Evolutionary conservation across 37 sponge, comb jelly and placozoan genomes (phyloP), one percentile per base, ranked within the genome.

Genomic region (Spongia lamella): DNA sequence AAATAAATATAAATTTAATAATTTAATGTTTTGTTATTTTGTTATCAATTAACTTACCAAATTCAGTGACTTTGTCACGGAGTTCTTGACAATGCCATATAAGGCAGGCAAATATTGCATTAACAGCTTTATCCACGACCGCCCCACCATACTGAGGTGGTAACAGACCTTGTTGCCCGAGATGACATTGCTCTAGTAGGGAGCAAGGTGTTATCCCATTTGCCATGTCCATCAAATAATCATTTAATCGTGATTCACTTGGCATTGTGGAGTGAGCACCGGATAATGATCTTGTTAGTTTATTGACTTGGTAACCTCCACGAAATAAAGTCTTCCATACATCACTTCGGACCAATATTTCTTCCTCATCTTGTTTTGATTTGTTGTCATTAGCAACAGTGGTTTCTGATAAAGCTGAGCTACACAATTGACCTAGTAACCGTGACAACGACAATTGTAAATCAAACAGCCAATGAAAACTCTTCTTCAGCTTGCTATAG

Each of bases 61-160:
- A 70, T 17, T 54, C 53, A 24, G 57, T n/a, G 20, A 92, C 78
- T 71, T 93, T 84, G 40, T 92, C 91, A 37, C 92, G 38, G 65
- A 93, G 35, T 7, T 87, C 85, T 64, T 90, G 94, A 1, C 84
- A 82, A 86, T 96, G 93, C 94, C 97, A 96, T 7, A 93, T 68
- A 56, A 96, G 83, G 16, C 94, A 88, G 19, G 93, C 97, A 87
- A 96, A 96, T 16, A 84, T 79, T 20, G 97, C 87, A 61, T 66
- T 70, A 9, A 96, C 85, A 1, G 97, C 93, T 37, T 66, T 54
- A 61, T 96, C 89, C 30, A 93, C 89, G 51, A 72, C 61, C n/a
- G 54, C 53, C 0, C 92, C 94, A 17, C 97, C 97, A 53, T 88
- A 88, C 26, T 73, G 70, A 29, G 63, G 53, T 61, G 47, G 47